phyloP scores from a whole-genome alignment of 1,140 invertebrate genomes.

The Ips typographus region DNA sequence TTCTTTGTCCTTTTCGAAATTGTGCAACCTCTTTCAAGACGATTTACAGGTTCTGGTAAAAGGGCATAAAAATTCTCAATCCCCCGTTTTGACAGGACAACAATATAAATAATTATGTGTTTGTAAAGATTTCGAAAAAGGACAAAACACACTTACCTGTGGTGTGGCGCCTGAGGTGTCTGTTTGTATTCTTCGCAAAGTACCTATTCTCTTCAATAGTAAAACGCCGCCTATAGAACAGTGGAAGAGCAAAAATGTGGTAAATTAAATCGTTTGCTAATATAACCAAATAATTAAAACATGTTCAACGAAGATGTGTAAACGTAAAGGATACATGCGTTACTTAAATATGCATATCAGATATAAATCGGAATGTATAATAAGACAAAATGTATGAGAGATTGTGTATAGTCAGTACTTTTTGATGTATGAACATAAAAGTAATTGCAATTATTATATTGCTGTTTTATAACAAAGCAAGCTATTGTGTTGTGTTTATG shows the following conservation, averaged over 20 bases:
- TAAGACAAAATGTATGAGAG: neutral
- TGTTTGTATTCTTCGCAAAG: conserved; percentile 21
- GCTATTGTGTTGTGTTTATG: too few relatives aligned
- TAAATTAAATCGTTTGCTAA: neutral
- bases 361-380: neutral
- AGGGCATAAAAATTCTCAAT: conserved; percentile 15
- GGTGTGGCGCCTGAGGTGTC: conserved; percentile 28
- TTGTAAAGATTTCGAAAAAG: conserved; percentile 20
- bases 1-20: neutral
- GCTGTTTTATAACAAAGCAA: too few relatives aligned
- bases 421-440: neutral
- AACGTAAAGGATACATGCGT: neutral
- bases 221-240: too few relatives aligned
- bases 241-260: too few relatives aligned
- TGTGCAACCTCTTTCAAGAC: conserved; percentile 7
- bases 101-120: conserved; percentile 27
- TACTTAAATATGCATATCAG: neutral
- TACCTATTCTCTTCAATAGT: neutral
- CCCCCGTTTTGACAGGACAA: conserved; percentile 27
- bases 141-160: conserved; percentile 32
- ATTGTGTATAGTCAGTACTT: neutral
- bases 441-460: too few relatives aligned
- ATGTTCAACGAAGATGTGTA: neutral
- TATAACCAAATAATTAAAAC: neutral
- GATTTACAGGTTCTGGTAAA: conserved; percentile 18